Evolutionary conservation across 2,797 vertebrate genomes (phyloP), one percentile per base, ranked within the genome.

Genomic region (Kryptolebias ocellatus): DNA sequence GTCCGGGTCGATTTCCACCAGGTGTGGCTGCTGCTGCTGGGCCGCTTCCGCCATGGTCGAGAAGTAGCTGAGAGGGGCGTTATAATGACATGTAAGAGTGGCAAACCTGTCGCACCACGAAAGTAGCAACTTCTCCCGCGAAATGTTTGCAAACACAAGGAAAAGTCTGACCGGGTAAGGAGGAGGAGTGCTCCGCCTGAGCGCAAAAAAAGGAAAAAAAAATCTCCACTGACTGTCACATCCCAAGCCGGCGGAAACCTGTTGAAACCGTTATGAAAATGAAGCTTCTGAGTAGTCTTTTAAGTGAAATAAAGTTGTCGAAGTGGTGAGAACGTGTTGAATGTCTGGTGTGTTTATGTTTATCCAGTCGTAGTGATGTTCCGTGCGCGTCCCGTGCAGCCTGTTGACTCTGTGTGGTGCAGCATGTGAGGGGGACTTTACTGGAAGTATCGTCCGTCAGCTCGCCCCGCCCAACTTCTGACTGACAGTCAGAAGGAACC

Each of bases 1-100:
- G 90, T 97, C 97, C 86, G 96, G 96, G 94, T 98, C 96, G 86
- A 96, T 96, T 76, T 98, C 97, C 90, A 97, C 96, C 90, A 95
- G 92, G 88, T 93, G 94, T 86, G 88, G 91, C 81, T 95, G 92
- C 82, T 93, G 94, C 85, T 87, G 91, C 81, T 95, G 95, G 69
- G 94, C 93, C 86, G 96, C 95, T 90, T 97, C 96, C 86, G 96
- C 97, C 93, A 94, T 94, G 84, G 79, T 92, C 51, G 81, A 82
- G 57, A 81, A 80, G 76, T 77, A 74, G 80, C 59, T 79, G 79
- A 64, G 47, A 58, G 20, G 46, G 76, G 70, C 74, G 74, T 85
- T 84, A 85, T n/a, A 86, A 77, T 90, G 83, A 92, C 90, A 93
- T 89, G 87, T 82, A 92, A 85, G 50, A 61, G 67, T 20, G 18